Conservation (phyloP, 2,888 invertebrate species). For the Tipula vernalis region DNA sequence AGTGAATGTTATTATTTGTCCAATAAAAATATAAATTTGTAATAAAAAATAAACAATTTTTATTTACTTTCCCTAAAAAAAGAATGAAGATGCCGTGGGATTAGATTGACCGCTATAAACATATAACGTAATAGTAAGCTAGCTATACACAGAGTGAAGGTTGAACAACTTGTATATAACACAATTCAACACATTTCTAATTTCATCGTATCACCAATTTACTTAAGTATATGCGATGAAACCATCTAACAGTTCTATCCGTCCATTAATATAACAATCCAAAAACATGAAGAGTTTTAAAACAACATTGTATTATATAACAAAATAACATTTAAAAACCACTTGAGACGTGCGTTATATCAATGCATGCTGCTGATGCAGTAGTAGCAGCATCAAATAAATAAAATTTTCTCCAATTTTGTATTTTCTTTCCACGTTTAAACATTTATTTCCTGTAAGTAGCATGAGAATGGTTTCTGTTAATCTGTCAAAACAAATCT, state of each 20-base stretch:
- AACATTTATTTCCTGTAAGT: not conserved
- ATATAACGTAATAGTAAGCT: no score
- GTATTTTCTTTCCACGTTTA: not conserved
- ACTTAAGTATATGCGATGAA: not conserved
- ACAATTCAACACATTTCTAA: no score
- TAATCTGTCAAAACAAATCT: not conserved
- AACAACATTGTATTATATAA: not conserved
- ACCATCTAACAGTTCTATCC: not conserved
- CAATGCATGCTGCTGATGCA: not conserved
- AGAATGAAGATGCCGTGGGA: no score
- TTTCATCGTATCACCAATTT: not conserved
- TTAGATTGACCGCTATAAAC: no score
- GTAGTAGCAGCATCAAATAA: not conserved
- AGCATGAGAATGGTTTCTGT: not conserved
- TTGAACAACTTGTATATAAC: no score
- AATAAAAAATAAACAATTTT: no score
- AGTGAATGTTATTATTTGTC: no score
- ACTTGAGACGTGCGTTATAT: not conserved
- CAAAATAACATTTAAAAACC: not conserved
- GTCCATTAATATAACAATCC: not conserved
- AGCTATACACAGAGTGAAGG: no score
- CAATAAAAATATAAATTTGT: no score
- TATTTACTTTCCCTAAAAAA: no score
- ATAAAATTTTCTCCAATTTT: not conserved
- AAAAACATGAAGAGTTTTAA: not conserved